Percentiles rank a stretch among this genome's conserved stretches.
These are phyloP conservation scores for Pelmatolapia mariae DNA, from an alignment of 2,113 vertebrate species.

Conservation along the genomic window DNA sequence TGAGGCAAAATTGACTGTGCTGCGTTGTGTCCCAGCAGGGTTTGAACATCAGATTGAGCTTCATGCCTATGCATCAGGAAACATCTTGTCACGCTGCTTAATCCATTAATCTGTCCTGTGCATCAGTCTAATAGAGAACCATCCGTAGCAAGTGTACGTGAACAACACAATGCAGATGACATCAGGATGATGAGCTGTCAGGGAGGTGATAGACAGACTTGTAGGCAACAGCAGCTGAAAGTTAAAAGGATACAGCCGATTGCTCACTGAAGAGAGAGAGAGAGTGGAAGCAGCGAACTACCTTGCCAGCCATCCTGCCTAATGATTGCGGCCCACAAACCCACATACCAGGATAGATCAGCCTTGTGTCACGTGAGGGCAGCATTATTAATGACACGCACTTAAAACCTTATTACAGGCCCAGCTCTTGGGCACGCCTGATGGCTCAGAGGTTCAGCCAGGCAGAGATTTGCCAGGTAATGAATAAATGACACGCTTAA, in stretches of 20 bases:
- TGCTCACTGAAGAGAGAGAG: not conserved
- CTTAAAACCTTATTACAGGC: constrained; percentile 56
- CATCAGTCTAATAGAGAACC: constrained; percentile 18
- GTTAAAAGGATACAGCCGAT: constrained; percentile 9
- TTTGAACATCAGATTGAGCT: not conserved
- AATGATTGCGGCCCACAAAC: constrained; percentile 49
- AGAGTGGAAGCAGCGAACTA: not conserved
- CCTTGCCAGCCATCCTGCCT: not conserved
- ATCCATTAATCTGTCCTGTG: constrained; percentile 29
- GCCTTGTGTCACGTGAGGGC: constrained; percentile 11
- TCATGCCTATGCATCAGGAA: not conserved
- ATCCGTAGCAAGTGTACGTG: not conserved
- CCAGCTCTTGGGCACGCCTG: not conserved
- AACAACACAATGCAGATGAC: constrained; percentile 22
- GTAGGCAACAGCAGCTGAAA: not conserved
- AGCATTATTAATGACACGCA: constrained; percentile 55
- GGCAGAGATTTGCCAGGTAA: constrained; percentile 37
- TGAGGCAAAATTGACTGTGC: not conserved
- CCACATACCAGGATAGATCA: constrained; percentile 35
- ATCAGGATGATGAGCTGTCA: constrained; percentile 40
- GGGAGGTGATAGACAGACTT: constrained; percentile 40
- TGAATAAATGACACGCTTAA: constrained; percentile 59
- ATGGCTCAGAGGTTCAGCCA: constrained; percentile 4
- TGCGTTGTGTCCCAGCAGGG: not conserved
- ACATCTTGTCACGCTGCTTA: not conserved